Conservation (phyloP, 1,140 invertebrate genomes). For the Cotesia typhae region DNA sequence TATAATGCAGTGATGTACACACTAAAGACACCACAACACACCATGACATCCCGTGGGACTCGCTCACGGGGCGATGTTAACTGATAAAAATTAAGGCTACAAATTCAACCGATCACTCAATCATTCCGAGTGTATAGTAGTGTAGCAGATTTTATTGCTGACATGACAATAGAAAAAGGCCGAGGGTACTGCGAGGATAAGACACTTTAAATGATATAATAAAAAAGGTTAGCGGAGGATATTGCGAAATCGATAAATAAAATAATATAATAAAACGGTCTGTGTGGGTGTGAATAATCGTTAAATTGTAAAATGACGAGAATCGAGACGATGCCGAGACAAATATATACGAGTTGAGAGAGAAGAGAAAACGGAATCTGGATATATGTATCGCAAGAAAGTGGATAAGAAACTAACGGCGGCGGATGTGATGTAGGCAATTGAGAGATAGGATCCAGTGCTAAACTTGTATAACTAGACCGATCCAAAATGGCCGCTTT, state of each 20-base stretch:
- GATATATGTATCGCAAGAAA: constrained; percentile 29
- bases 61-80: neutral
- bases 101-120: constrained; percentile 14
- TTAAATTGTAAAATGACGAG: no score
- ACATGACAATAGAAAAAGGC: no score
- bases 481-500: constrained; percentile 40
- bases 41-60: constrained; percentile 27
- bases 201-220: no score
- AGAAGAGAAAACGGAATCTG: no score
- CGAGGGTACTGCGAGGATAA: no score
- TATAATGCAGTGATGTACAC: constrained; percentile 3
- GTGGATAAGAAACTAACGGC: constrained; percentile 38
- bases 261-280: no score
- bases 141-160: neutral
- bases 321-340: no score
- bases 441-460: constrained; percentile 10
- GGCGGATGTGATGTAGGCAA: constrained; percentile 17
- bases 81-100: neutral
- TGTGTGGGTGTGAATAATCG: no score
- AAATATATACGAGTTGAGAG: neutral
- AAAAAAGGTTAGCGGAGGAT: no score
- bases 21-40: neutral
- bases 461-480: constrained; percentile 38
- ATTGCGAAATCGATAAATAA: no score
- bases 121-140: neutral